Evolutionary conservation across 2,888 invertebrate genomes (phyloP), one percentile per base, ranked within the genome.

Genomic region (Caenorhabditis imperialis): DNA sequence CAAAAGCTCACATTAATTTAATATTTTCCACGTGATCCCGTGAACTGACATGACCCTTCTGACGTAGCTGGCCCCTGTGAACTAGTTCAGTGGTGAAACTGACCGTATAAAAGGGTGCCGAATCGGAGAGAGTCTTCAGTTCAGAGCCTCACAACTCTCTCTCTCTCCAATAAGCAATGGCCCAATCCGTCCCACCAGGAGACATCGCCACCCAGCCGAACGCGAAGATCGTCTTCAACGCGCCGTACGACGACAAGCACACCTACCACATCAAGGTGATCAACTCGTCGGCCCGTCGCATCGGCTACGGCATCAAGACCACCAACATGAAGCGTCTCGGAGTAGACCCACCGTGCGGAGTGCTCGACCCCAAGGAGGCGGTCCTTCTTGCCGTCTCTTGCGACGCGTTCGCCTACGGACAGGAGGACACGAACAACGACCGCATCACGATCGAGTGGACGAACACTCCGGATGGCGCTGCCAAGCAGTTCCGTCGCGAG

Each of bases 291-390:
- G 69, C 69, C 23, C 69, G 69, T 18, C 81, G 84, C 45, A 85
- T 84, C 78, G 83, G 83, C 40, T 85, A 79, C 75, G 84, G 83
- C 48, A 76, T 84, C 80, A 85, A 84, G 81, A 84, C 84, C 37
- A 84, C 81, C 76, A 84, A 84, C 76, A 78, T 83, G 81, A 78
- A 78, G 74, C 76, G 85, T 55, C 79, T 85, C 53, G 79, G 77
- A 44, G 79, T 81, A 33, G 85, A 85, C 62, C 84, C 84, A 47
- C 80, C 80, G 50, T 78, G 80, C 50, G 85, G 85, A 60, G 85
- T 85, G 16, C 81, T 82, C 72, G 85, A 85, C 77, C 82, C 85
- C 57, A 82, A 83, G 81, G 82, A 85, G 67, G 62, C 72, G 50
- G 77, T 77, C 44, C 73, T 83, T 42, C 74, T 85, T 70, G 84